phyloP scores from a whole-genome alignment of 2,113 vertebrate species.

The Colistium nudipinnis region DNA sequence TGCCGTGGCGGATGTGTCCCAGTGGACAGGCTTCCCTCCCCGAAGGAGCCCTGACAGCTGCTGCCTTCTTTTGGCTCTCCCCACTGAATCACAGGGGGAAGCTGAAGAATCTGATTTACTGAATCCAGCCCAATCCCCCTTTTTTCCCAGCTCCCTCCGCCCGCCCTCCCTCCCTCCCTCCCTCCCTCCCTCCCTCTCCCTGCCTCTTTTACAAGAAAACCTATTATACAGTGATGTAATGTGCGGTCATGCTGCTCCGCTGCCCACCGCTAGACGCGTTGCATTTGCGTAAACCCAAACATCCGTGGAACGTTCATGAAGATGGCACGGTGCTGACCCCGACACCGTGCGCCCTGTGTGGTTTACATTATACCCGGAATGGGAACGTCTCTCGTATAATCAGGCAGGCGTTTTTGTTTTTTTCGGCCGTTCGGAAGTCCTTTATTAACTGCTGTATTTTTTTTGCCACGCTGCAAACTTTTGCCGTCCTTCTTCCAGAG shows the following conservation, averaged over 20 bases:
- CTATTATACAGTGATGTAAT: neutral
- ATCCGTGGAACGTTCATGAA: neutral
- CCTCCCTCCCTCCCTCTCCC: too few species aligned
- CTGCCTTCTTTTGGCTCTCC: neutral
- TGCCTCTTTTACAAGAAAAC: neutral
- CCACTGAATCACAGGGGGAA: neutral
- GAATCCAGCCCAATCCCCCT: neutral
- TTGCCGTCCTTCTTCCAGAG: neutral
- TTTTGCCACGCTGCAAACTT: neutral
- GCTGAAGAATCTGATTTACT: too few species aligned
- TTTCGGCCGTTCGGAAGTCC: neutral
- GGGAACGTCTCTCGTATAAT: neutral
- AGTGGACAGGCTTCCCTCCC: too few species aligned
- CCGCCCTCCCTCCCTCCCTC: neutral
- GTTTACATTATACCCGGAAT: neutral
- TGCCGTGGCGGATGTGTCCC: too few species aligned
- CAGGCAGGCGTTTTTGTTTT: neutral
- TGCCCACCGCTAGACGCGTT: neutral
- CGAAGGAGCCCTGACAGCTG: neutral
- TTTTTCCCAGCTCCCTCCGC: neutral
- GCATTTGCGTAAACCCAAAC: neutral
- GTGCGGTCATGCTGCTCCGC: neutral
- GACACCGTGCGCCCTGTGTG: neutral
- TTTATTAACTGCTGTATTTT: neutral
- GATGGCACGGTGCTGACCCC: neutral